Base-by-base conservation (phyloP, 2,888 invertebrate genomes). In the Aphodius granarius region DNA sequence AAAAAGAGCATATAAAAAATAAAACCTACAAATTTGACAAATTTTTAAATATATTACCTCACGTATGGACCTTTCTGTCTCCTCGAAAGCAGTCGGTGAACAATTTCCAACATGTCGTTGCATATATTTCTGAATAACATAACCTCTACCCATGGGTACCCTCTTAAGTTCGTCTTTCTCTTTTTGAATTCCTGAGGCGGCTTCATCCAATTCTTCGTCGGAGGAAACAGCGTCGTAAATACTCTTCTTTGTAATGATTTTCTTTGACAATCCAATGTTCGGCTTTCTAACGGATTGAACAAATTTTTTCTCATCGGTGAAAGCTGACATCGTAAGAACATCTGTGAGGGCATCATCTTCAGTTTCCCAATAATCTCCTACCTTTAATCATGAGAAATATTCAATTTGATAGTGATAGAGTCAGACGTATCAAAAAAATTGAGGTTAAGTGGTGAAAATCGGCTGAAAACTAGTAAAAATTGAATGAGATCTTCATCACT, bases 41-140 rank as follows among this genome's bases (percentile, higher is more conserved):
- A n/a, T n/a, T n/a, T n/a, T n/a, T n/a, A n/a, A n/a, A n/a, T n/a
- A 43, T 43, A 43, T 43, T 43, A 68, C 68, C 22, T 68, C 68
- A 13, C 68, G 68, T 4, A 68, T 68, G 22, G 20, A 19, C n/a
- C 68, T 20, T 68, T 68, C 21, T 0, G 68, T 68, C 22, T 68
- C 21, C 3, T 18, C 68, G 2, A 68, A 68, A 68, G 22, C 68
- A 0, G 19, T 0, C n/a, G 9, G 68, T 13, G 68, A 20, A 20
- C 20, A 21, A 21, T 68, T 20, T 3, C 20, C 18, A n/a, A 21
- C 22, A 13, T 68, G 20, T 16, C 20, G 13, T 4, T 68, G 19
- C 3, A 20, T 19, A n/a, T 20, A 68, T n/a, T 68, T 68, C 16
- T 68, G 20, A 20, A 68, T 6, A 68, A 68, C 68, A 20, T 68